Percentiles rank a stretch among this genome's conserved stretches.
phyloP scores from a whole-genome alignment of 1,140 invertebrate genomes.

The Trinorchestia longiramus region DNA sequence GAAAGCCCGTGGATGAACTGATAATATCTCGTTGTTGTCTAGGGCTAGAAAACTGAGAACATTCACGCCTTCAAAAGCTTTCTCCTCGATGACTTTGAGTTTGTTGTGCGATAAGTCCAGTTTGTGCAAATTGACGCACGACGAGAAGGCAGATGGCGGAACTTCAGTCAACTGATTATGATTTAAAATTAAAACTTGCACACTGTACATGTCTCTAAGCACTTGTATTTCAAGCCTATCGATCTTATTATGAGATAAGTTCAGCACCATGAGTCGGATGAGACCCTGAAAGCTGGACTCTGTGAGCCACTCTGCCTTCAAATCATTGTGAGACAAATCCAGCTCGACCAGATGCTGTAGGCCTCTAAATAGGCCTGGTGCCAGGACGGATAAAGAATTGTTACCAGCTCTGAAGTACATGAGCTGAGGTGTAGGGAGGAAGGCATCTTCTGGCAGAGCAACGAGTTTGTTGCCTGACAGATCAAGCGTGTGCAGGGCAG shows the following conservation, averaged over 20 bases:
- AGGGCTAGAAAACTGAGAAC: conserved; percentile 82
- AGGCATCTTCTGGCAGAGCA: conserved; percentile 74
- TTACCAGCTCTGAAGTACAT: conserved; percentile 80
- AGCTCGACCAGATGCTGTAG: conserved; percentile 80
- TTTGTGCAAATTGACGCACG: conserved; percentile 86
- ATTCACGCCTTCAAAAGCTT: conserved; percentile 83
- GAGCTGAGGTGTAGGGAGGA: conserved; percentile 78
- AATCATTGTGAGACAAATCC: conserved; percentile 74
- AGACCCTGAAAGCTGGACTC: conserved; percentile 86
- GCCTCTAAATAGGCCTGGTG: conserved; percentile 85
- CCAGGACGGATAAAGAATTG: conserved; percentile 81
- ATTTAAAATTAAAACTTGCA: conserved; percentile 85
- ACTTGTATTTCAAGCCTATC: conserved; percentile 81
- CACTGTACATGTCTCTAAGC: conserved; percentile 83
- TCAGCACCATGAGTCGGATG: conserved; percentile 85
- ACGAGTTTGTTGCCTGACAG: conserved; percentile 87
- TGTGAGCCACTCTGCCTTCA: conserved; percentile 70
- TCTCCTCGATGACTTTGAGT: conserved; percentile 81
- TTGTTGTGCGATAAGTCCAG: conserved; percentile 84
- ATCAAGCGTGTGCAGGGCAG: conserved; percentile 74
- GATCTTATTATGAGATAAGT: conserved; percentile 87
- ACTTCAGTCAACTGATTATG: conserved; percentile 84
- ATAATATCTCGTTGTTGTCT: conserved; percentile 83
- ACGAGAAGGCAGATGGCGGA: conserved; percentile 83
- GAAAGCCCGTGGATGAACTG: conserved; percentile 84